Evolutionary conservation across 2,113 vertebrate genomes (phyloP).

Genomic region (Craseonycteris thonglongyai): DNA sequence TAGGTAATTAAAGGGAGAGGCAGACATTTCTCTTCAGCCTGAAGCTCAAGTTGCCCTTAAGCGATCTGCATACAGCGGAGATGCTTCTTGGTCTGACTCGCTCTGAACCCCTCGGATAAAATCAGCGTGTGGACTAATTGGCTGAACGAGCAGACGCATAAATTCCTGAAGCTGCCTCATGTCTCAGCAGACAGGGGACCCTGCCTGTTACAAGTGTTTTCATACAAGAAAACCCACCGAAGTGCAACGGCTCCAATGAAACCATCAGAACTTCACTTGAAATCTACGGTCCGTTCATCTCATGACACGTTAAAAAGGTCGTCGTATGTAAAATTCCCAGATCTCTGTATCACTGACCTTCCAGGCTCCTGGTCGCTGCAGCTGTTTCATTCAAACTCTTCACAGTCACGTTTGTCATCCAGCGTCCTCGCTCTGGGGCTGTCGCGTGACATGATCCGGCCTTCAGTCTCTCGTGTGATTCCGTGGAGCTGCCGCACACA

Average conservation of each 20-base stretch:
- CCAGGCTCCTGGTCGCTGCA: accelerated
- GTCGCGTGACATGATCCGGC: too few relatives aligned
- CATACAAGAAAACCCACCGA: neutral
- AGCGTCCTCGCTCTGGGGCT: too few relatives aligned
- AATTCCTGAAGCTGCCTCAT: too few relatives aligned
- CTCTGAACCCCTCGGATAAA: neutral
- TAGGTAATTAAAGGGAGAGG: neutral
- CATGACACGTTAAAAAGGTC: too few relatives aligned
- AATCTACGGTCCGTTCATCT: too few relatives aligned
- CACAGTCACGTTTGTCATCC: accelerated
- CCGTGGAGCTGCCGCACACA: neutral
- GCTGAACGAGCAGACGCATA: neutral
- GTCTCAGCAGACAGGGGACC: neutral
- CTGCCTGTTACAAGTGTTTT: neutral
- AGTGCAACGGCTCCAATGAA: neutral
- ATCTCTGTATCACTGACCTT: accelerated
- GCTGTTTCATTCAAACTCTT: accelerated
- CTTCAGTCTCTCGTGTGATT: neutral
- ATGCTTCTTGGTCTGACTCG: neutral
- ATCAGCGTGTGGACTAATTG: neutral
- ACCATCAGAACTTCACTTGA: neutral
- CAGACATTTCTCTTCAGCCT: neutral
- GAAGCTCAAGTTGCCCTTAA: neutral
- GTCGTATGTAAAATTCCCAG: accelerated
- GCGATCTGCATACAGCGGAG: neutral